phyloP scores from a whole-genome alignment of 64 coral and sea anemone species.

The Actinia tenebrosa region DNA sequence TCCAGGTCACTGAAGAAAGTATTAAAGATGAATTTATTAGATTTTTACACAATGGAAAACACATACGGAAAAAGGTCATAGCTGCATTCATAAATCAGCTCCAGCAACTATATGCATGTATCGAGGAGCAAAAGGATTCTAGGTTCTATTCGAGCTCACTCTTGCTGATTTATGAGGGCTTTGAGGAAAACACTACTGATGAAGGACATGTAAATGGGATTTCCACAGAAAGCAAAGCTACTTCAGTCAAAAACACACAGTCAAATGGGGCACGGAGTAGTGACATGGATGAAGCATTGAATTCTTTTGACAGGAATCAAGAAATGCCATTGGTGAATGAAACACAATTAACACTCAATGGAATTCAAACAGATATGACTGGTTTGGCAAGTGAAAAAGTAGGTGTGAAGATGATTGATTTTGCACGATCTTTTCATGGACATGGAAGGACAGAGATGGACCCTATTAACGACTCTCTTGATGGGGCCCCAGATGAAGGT shows the following conservation, averaged over 20 bases:
- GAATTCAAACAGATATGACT: neutral
- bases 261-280: neutral
- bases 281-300: neutral
- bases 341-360: neutral
- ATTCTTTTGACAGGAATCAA: too few species aligned
- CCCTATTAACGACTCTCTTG: conserved; percentile 25
- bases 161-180: conserved; percentile 60
- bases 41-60: conserved; percentile 48
- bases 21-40: conserved; percentile 57
- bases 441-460: conserved; percentile 19
- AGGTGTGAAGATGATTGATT: conserved; percentile 52
- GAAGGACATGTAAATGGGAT: neutral
- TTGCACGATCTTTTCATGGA: conserved; percentile 47
- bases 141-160: conserved; percentile 59
- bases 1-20: conserved; percentile 41
- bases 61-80: conserved; percentile 21
- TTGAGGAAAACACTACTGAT: neutral
- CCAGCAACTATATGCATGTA: conserved; percentile 38
- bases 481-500: conserved; percentile 41
- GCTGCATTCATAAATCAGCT: conserved; percentile 40
- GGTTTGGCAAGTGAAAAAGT: conserved; percentile 2
- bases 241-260: neutral
- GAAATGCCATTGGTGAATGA: neutral
- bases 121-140: conserved; percentile 40
- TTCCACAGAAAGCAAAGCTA: neutral